Percentiles rank a stretch among this genome's conserved stretches.
Evolutionary conservation across 2,797 vertebrate genomes (phyloP).

Genomic region (Lagodon rhomboides): DNA sequence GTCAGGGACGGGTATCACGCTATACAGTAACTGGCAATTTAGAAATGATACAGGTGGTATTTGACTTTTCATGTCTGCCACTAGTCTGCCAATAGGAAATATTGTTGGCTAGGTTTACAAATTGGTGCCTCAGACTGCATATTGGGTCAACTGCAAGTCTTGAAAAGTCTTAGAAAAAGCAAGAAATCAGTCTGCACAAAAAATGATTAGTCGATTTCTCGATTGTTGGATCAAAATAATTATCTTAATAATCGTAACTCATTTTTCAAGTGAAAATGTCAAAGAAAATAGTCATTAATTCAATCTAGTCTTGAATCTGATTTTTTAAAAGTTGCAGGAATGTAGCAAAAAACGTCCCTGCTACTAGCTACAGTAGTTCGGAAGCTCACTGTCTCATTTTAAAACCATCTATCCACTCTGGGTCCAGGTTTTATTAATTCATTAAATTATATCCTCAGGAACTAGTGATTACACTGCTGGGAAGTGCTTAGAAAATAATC

Average conservation of each 20-base stretch:
- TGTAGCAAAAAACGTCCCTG: neutral
- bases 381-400: neutral
- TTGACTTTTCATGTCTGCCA: conserved; percentile 10
- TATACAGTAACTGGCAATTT: conserved; percentile 10
- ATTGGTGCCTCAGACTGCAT: neutral
- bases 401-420: neutral
- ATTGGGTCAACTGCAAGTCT: neutral
- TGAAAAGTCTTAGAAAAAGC: neutral
- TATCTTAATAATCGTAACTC: too few species aligned
- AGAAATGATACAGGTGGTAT: conserved; percentile 1
- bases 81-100: neutral
- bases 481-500: neutral
- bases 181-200: neutral
- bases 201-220: too few species aligned
- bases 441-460: neutral
- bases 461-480: neutral
- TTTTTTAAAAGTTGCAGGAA: neutral
- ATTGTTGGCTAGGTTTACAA: too few species aligned
- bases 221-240: too few species aligned
- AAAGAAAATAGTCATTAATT: too few species aligned
- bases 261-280: too few species aligned
- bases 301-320: too few species aligned
- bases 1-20: neutral
- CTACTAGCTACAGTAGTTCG: neutral
- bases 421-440: neutral